Conservation (phyloP, 2,888 invertebrate genomes). For the Caradrina kadenii region DNA sequence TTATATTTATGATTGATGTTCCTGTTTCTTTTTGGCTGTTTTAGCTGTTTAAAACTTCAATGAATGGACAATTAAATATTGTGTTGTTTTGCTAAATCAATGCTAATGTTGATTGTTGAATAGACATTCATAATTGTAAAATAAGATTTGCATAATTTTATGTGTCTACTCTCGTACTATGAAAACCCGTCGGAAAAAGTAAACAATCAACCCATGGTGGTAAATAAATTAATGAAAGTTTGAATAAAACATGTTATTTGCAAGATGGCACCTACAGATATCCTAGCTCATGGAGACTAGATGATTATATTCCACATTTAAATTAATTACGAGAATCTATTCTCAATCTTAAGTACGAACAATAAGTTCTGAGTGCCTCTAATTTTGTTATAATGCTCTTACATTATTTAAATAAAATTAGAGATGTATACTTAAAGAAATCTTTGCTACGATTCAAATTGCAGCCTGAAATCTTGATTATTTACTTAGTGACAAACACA, state of each 20-base stretch:
- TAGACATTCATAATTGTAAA: no score
- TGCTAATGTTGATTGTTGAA: background rate
- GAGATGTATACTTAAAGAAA: background rate
- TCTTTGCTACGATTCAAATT: background rate
- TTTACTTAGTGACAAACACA: slow-evolving; percentile 40
- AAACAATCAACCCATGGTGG: no score
- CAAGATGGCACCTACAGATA: background rate
- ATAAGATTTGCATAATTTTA: no score
- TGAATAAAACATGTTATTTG: background rate
- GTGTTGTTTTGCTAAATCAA: background rate
- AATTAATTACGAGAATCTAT: background rate
- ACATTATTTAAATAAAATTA: no score
- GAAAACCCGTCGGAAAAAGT: background rate
- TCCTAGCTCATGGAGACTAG: background rate
- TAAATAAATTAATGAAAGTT: background rate
- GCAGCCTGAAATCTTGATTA: background rate
- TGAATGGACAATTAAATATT: no score
- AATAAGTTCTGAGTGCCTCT: no score
- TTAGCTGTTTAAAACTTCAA: background rate
- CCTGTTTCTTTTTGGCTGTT: background rate
- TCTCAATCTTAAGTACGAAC: no score
- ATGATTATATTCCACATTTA: background rate
- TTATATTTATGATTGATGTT: slow-evolving; percentile 49
- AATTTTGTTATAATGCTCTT: no score
- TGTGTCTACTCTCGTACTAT: no score